Evolutionary conservation across 1,140 invertebrate genomes (phyloP).

Genomic region (Zaprionus lachaisei): DNA sequence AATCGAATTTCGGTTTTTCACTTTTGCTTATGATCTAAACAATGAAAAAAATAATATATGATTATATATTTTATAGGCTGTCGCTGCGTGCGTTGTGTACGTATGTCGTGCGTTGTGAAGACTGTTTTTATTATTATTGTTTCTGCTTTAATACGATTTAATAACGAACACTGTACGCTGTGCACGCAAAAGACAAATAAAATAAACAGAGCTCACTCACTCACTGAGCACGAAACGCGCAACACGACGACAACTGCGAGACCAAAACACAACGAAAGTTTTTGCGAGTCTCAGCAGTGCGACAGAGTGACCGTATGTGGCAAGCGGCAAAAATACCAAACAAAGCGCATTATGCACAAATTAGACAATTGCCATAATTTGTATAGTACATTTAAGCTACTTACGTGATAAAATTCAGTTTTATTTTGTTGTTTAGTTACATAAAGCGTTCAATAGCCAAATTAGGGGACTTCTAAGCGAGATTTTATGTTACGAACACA

Average conservation of each 20-base stretch:
- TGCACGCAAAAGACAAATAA: slow-evolving; percentile 32
- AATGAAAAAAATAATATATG: slow-evolving; percentile 35
- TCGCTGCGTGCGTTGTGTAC: slow-evolving; percentile 8
- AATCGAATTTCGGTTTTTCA: slow-evolving; percentile 18
- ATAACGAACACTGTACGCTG: slow-evolving; percentile 23
- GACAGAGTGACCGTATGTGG: slow-evolving; percentile 21
- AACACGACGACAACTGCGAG: slow-evolving; percentile 40
- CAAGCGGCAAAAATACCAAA: background rate
- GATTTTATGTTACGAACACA: background rate
- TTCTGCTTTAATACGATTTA: slow-evolving; percentile 28
- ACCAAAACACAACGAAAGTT: slow-evolving; percentile 53
- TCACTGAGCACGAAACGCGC: slow-evolving; percentile 35
- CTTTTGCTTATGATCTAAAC: slow-evolving; percentile 13
- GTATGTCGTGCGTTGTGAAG: slow-evolving; percentile 17
- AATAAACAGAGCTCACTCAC: slow-evolving; percentile 32
- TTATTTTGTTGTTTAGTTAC: background rate
- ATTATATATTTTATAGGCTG: slow-evolving; percentile 4
- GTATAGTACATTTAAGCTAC: background rate
- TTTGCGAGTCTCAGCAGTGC: slow-evolving; percentile 19
- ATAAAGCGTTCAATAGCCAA: too few relatives aligned
- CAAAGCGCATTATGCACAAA: background rate
- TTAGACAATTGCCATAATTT: background rate
- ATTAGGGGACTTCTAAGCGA: too few relatives aligned
- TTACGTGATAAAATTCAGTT: background rate
- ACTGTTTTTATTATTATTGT: slow-evolving; percentile 29